These are phyloP conservation scores for Sibirionetta formosa DNA, from an alignment of 2,797 vertebrate species.

Conservation along the genomic window DNA sequence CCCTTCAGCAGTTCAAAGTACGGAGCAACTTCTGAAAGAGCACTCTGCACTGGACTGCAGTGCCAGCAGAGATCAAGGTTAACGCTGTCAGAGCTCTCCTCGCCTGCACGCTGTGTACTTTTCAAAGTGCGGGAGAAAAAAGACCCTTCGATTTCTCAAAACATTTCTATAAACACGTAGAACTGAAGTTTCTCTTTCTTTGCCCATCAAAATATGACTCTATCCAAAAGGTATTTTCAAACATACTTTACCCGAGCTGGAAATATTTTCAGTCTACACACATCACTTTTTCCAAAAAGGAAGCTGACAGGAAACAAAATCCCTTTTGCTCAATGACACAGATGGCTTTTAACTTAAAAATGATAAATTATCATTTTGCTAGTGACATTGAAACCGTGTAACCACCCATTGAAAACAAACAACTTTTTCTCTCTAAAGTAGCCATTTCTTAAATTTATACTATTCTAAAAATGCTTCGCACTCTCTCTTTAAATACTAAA, in stretches of 20 bases:
- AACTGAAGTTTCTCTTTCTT: slow-evolving; percentile 29
- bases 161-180: slow-evolving; percentile 24
- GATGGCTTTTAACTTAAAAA: slow-evolving; percentile 40
- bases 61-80: slow-evolving; percentile 25
- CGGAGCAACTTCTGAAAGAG: slow-evolving; percentile 15
- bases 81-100: background rate
- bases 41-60: background rate
- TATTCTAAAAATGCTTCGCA: background rate
- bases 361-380: background rate
- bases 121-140: background rate
- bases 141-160: background rate
- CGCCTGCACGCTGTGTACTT: slow-evolving; percentile 1
- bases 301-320: slow-evolving; percentile 60
- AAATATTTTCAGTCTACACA: slow-evolving; percentile 30
- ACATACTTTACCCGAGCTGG: background rate
- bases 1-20: slow-evolving; percentile 81
- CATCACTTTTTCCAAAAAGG: slow-evolving; percentile 46
- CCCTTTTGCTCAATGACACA: background rate
- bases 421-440: background rate
- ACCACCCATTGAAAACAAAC: slow-evolving; percentile 5
- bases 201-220: slow-evolving; percentile 53
- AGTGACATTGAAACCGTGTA: slow-evolving; percentile 25
- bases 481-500: background rate
- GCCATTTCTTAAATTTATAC: background rate
- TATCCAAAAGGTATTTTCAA: slow-evolving; percentile 28